These are phyloP conservation scores for Megaceryle alcyon DNA, from an alignment of 2,797 vertebrate species.

Conservation along the genomic window DNA sequence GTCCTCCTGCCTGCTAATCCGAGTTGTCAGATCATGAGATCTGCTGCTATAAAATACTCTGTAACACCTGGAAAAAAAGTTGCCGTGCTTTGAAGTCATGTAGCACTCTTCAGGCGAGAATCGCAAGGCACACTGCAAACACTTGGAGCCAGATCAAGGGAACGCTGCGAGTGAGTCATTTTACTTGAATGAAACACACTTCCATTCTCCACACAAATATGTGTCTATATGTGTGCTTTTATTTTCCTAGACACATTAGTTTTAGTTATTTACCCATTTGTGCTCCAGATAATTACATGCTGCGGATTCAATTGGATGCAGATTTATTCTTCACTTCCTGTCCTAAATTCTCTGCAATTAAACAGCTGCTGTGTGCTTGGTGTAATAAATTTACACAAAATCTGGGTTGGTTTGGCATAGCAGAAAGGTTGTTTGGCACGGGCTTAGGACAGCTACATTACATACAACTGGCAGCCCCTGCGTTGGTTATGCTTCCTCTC, in stretches of 20 bases:
- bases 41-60: neutral
- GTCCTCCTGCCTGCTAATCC: neutral
- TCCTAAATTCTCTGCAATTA: conserved; percentile 74
- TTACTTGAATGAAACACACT: conserved; percentile 57
- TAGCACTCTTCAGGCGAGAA: conserved; percentile 19
- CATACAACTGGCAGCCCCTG: conserved; percentile 22
- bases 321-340: conserved; percentile 76
- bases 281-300: conserved; percentile 72
- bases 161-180: conserved; percentile 33
- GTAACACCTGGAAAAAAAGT: conserved; percentile 47
- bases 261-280: conserved; percentile 75
- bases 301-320: conserved; percentile 69
- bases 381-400: conserved; percentile 73
- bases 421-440: conserved; percentile 58
- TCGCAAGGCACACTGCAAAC: neutral
- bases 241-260: conserved; percentile 76
- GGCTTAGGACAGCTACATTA: conserved; percentile 6
- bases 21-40: neutral
- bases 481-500: conserved; percentile 8
- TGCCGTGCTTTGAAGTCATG: neutral
- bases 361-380: conserved; percentile 72
- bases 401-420: conserved; percentile 68
- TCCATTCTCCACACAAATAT: conserved; percentile 61
- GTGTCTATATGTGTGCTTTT: conserved; percentile 72
- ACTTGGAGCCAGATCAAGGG: conserved; percentile 52